Conservation (phyloP, 2,113 vertebrate genomes). For the sheep (Ovis aries) region DNA sequence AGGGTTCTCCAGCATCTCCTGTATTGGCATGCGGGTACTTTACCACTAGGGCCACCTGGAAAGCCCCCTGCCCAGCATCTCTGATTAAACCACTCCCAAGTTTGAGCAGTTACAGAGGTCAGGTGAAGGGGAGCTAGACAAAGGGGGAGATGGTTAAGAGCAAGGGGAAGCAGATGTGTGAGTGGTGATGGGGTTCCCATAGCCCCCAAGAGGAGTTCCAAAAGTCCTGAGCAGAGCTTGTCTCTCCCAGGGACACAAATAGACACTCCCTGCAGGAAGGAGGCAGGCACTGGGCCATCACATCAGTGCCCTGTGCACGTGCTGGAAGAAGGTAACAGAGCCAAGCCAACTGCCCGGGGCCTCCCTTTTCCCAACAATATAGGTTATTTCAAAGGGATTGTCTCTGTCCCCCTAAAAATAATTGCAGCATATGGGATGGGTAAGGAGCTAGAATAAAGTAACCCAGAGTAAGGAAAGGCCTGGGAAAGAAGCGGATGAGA, state of each 20-base stretch:
- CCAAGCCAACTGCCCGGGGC: neutral
- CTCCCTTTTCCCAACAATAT: neutral
- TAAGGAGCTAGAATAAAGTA: neutral
- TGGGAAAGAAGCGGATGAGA: neutral
- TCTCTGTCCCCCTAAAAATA: neutral
- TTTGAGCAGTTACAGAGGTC: neutral
- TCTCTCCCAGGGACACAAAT: neutral
- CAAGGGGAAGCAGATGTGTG: neutral
- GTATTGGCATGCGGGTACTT: neutral
- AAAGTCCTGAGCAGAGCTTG: neutral
- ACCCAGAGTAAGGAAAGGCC: neutral
- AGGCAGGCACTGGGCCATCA: fast-evolving
- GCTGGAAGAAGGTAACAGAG: neutral
- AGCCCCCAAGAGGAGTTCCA: neutral
- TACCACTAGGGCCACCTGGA: neutral
- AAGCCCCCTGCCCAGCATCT: neutral
- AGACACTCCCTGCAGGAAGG: neutral
- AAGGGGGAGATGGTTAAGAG: neutral
- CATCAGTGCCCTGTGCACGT: fast-evolving
- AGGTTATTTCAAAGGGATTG: neutral
- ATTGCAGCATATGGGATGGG: too few relatives aligned
- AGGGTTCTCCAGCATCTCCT: neutral
- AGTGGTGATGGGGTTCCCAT: neutral
- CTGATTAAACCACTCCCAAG: neutral
- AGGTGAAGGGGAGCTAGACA: neutral